Evolutionary conservation across 2,797 vertebrate species (phyloP).

Genomic region (Acipenser ruthenus): DNA sequence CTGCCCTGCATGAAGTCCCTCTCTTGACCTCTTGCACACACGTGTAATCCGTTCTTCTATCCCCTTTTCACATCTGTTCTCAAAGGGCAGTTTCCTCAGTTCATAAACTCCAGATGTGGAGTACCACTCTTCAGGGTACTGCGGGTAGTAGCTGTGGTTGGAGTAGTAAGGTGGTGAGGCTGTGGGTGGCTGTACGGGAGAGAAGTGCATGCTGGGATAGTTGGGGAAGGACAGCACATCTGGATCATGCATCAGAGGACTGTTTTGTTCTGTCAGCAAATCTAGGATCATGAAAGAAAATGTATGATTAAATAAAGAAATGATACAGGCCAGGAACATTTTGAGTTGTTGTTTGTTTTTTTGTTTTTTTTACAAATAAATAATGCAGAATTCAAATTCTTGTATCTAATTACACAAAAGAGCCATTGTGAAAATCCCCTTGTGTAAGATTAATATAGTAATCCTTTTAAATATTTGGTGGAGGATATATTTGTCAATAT

Average conservation of each 20-base stretch:
- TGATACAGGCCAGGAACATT: too few species aligned
- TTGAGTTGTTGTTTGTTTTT: too few species aligned
- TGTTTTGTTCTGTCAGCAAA: conserved; percentile 78
- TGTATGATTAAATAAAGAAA: background rate
- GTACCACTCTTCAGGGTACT: conserved; percentile 86
- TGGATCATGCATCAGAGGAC: conserved; percentile 71
- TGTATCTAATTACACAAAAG: too few species aligned
- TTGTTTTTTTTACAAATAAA: too few species aligned
- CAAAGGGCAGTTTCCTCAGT: conserved; percentile 73
- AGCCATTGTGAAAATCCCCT: too few species aligned
- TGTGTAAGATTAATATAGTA: too few species aligned
- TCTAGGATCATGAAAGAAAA: conserved; percentile 46
- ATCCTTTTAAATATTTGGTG: too few species aligned
- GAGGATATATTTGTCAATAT: too few species aligned
- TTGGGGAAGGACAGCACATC: conserved; percentile 73
- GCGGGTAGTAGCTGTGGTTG: conserved; percentile 77
- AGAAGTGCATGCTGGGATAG: conserved; percentile 74
- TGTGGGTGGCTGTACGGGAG: conserved; percentile 71
- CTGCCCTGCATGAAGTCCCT: conserved; percentile 61
- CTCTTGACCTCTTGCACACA: conserved; percentile 69
- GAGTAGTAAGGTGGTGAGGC: conserved; percentile 77
- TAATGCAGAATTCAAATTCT: too few species aligned
- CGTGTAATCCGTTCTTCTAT: conserved; percentile 63
- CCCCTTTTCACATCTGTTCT: conserved; percentile 67
- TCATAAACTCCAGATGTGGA: conserved; percentile 73